Conservation (phyloP, 1,140 invertebrate genomes). For the Pectinophora gossypiella region DNA sequence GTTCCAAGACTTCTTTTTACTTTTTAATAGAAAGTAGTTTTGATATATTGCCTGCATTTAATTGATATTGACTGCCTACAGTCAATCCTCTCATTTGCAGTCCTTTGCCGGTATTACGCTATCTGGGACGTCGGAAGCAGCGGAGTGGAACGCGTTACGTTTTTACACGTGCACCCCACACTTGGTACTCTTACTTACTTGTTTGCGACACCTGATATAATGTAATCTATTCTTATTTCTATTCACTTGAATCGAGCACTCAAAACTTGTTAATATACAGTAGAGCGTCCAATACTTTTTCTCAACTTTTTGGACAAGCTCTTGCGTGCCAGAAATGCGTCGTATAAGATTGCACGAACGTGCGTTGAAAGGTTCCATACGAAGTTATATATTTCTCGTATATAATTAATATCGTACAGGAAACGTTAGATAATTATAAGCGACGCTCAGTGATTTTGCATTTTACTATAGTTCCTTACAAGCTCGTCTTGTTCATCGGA, state of each 20-base stretch:
- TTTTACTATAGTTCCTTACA: conserved; percentile 4
- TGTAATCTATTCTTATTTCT: conserved; percentile 15
- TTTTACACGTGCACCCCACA: conserved; percentile 24
- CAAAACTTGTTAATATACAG: not conserved
- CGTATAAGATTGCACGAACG: not conserved
- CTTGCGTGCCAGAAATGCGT: too few species aligned
- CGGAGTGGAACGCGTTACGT: conserved; percentile 30
- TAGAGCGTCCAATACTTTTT: not conserved
- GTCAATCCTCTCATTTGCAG: conserved; percentile 20
- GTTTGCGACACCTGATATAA: conserved; percentile 28
- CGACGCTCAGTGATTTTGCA: not conserved
- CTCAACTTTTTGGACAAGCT: not conserved
- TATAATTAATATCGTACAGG: not conserved
- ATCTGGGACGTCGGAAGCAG: conserved; percentile 21
- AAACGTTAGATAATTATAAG: not conserved
- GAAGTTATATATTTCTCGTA: not conserved
- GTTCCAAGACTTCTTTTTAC: too few species aligned
- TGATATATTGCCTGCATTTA: too few species aligned
- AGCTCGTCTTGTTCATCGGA: not conserved
- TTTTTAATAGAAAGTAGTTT: too few species aligned
- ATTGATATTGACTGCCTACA: too few species aligned
- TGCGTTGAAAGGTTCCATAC: not conserved
- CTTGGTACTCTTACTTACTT: conserved; percentile 2
- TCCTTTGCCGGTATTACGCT: conserved; percentile 22
- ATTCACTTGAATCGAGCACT: conserved; percentile 17